phyloP scores from a whole-genome alignment of 2,113 vertebrate species.

The Acrocephalus kingi region DNA sequence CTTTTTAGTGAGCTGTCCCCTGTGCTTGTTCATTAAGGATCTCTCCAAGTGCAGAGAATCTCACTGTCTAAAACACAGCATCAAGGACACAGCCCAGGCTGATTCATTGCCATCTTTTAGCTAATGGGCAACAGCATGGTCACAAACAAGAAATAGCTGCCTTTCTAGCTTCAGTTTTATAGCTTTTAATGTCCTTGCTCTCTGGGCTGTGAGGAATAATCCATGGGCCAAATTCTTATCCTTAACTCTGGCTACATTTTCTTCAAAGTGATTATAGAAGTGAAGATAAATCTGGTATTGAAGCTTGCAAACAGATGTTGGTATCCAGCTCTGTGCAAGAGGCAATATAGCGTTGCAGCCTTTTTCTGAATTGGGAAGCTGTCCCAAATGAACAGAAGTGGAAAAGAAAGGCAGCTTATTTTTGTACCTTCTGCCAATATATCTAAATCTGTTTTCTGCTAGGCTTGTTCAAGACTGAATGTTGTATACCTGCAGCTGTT shows the following conservation, averaged over 20 bases:
- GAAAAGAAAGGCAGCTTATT: not conserved
- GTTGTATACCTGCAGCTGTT: not conserved
- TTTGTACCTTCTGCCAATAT: not conserved
- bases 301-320: not conserved
- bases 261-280: not conserved
- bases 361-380: not conserved
- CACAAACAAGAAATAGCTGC: not conserved
- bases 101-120: not conserved
- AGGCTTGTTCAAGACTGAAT: not conserved
- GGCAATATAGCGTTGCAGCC: not conserved
- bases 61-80: not conserved
- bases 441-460: not conserved
- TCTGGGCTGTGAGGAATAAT: not conserved
- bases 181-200: not conserved
- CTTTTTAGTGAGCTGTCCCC: not conserved
- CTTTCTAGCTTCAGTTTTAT: not conserved
- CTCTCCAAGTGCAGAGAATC: not conserved
- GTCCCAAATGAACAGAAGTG: not conserved
- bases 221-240: not conserved
- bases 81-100: not conserved
- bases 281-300: not conserved
- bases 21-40: not conserved
- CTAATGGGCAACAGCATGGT: not conserved
- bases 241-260: not conserved
- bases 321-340: not conserved